Base-by-base conservation (phyloP, 1,140 invertebrate species). In the Neotoxoptera formosana region DNA sequence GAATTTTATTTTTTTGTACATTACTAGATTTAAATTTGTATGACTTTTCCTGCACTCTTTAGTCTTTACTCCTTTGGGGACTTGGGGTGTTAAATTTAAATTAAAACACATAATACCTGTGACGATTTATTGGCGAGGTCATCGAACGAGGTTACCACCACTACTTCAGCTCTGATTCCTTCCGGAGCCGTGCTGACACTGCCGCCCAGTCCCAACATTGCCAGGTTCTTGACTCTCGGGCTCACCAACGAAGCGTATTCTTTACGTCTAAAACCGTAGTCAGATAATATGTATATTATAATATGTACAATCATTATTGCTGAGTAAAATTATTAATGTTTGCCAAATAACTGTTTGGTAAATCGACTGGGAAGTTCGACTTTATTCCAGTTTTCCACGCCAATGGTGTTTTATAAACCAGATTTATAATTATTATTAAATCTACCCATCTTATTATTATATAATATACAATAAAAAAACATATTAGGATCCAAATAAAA, bases 111-210 rank as follows among this genome's bases (percentile, higher is more conserved):
- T 45, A 11, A 25, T 94, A 94, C 93, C 36, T 45, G 51, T 36
- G 88, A 81, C 17, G 93, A 91, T 91, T 56, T 94, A 23, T 93
- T 94, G 45, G 36, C 94, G 20, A 98, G 95, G 94, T 97, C 96
- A 25, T 96, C 96, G 95, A 97, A 98, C 94, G 95, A 96, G 36
- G 95, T 95, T 0, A 98, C 96, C 2, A 97, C 97, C n/a, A 98
- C 95, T 25, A 96, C 97, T 94, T 97, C 96, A 41, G 97, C 97
- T 51, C 96, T 96, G 47, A 98, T 96, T 25, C 97, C 97, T 94
- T 96, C 95, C 34, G 95, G 94, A 34, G 96, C 96, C 21, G 94
- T 94, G 9, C 94, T 92, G 8, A 94, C 94, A 60, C 94, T 94
- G 7, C 93, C 90, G 11, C 94, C 94, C 21, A 94, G 51, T 3